Percentiles rank a stretch among this genome's conserved stretches.
Evolutionary conservation across 2,797 vertebrate species (phyloP).

Genomic region (Eurystomus glaucurus): DNA sequence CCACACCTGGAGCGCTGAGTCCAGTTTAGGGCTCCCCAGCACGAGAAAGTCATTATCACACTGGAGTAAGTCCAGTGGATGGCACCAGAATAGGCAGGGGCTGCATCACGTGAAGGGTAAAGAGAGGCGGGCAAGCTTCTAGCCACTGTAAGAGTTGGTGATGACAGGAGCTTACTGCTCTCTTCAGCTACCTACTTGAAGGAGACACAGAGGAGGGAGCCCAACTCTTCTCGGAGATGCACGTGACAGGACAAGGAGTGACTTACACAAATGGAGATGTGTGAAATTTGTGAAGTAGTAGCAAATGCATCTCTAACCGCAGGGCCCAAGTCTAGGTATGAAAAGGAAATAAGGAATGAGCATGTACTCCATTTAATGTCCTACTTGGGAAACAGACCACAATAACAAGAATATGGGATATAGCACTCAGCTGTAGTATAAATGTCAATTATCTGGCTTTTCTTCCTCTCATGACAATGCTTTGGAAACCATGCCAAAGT

Average conservation of each 20-base stretch:
- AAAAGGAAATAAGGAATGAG: neutral
- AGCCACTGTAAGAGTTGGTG: accelerated
- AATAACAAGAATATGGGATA: neutral
- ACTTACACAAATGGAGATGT: neutral
- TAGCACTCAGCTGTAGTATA: neutral
- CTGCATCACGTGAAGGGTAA: accelerated
- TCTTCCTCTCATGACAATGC: neutral
- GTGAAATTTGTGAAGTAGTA: neutral
- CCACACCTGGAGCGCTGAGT: neutral
- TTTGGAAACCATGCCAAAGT: neutral
- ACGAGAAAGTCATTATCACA: neutral
- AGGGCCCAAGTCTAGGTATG: neutral
- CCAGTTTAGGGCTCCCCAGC: neutral
- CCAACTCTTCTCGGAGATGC: neutral
- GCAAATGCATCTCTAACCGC: neutral
- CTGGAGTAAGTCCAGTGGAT: neutral
- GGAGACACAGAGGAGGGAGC: neutral
- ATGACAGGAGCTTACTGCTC: neutral
- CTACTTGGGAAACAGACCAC: neutral
- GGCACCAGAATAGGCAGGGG: accelerated
- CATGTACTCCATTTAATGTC: neutral
- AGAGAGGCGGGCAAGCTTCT: neutral
- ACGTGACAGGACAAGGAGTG: neutral
- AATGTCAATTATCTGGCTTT: neutral
- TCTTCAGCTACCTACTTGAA: neutral